Conservation (phyloP, 2,797 vertebrate species). For the Sebastes umbrosus region DNA sequence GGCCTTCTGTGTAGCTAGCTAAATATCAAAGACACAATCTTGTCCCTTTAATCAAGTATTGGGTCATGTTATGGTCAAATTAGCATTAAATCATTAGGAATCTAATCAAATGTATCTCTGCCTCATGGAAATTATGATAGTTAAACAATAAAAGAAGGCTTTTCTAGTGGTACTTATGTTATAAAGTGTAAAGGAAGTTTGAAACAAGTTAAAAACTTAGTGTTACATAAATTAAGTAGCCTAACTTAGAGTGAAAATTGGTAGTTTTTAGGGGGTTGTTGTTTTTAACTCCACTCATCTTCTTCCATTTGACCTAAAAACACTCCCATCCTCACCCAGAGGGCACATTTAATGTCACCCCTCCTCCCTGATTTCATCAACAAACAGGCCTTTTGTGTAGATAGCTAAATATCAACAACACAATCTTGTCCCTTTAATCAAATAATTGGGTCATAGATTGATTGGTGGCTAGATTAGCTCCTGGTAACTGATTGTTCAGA, state of each 20-base stretch:
- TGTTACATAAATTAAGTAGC: rapidly evolving
- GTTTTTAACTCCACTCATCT: too few relatives aligned
- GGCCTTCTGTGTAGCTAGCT: background rate
- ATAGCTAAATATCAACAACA: background rate
- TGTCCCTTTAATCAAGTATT: background rate
- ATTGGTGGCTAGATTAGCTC: background rate
- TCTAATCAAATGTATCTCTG: background rate
- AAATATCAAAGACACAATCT: background rate
- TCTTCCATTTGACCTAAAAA: background rate
- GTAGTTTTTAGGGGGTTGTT: background rate
- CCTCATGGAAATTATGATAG: background rate
- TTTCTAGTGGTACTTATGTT: too few relatives aligned
- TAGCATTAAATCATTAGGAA: background rate
- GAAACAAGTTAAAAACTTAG: background rate
- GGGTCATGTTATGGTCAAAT: background rate
- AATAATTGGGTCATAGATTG: background rate
- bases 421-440: background rate
- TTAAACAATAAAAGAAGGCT: too few relatives aligned
- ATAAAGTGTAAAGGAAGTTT: too few relatives aligned
- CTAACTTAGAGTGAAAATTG: rapidly evolving
- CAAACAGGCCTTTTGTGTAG: too few relatives aligned
- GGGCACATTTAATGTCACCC: too few relatives aligned
- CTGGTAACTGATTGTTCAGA: slow-evolving; percentile 1
- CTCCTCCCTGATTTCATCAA: too few relatives aligned
- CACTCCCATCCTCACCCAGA: too few relatives aligned